Evolutionary conservation across 2,113 vertebrate species (phyloP).

Genomic region (Dissostichus mawsoni): DNA sequence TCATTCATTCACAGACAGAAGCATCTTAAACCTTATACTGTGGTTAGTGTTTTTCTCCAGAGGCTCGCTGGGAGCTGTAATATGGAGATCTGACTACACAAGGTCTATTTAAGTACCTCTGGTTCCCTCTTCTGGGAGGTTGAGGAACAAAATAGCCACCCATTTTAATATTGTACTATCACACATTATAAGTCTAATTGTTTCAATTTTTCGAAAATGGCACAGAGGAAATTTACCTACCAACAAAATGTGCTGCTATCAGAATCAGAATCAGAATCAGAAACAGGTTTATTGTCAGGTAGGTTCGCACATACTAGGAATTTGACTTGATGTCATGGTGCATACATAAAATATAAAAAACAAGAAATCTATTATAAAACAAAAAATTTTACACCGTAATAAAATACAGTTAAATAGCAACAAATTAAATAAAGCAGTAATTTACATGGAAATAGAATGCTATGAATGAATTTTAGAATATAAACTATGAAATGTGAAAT

Average conservation of each 20-base stretch:
- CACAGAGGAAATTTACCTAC: not conserved
- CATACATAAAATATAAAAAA: too few species aligned
- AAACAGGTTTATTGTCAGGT: too few species aligned
- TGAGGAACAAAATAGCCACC: slow-evolving; percentile 1
- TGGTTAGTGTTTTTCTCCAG: slow-evolving; percentile 17
- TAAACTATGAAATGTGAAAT: too few species aligned
- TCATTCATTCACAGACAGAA: slow-evolving; percentile 30
- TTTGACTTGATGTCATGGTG: too few species aligned
- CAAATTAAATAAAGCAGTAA: too few species aligned
- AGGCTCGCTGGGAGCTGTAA: slow-evolving; percentile 28
- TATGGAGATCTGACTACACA: slow-evolving; percentile 1
- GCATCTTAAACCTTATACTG: slow-evolving; percentile 13
- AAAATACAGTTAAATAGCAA: too few species aligned
- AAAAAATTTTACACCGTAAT: too few species aligned
- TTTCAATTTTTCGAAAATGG: slow-evolving; percentile 12
- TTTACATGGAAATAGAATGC: too few species aligned
- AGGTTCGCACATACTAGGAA: too few species aligned
- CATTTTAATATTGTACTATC: not conserved
- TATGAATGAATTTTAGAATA: too few species aligned
- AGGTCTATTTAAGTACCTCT: slow-evolving; percentile 34
- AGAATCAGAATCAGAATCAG: too few species aligned
- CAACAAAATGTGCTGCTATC: slow-evolving; percentile 8
- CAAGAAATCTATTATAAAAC: too few species aligned
- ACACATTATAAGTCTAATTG: not conserved
- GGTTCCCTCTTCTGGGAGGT: slow-evolving; percentile 67